A percentile compares a stretch with the other conserved stretches of the same genome.
Evolutionary conservation across 1,140 invertebrate species (phyloP).

Genomic region (Tachypleus tridentatus): DNA sequence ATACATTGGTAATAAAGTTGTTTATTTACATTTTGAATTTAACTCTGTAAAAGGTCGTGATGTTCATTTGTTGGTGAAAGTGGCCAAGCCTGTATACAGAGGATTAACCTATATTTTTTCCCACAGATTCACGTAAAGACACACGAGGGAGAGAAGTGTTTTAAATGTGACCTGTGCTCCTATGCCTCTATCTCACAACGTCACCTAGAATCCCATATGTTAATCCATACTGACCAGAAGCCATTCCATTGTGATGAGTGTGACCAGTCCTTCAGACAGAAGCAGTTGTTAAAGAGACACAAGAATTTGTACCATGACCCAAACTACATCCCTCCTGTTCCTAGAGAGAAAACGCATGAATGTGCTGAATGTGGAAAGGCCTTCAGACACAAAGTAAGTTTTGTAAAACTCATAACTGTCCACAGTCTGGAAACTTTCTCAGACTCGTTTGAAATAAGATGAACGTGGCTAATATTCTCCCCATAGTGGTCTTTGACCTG

Average conservation of each 20-base stretch:
- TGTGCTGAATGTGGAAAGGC: constrained; percentile 76
- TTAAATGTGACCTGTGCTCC: constrained; percentile 86
- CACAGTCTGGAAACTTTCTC: background rate
- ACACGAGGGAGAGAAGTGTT: constrained; percentile 96
- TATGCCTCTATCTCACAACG: constrained; percentile 86
- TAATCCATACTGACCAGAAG: constrained; percentile 89
- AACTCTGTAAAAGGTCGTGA: no score
- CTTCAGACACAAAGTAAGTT: constrained; percentile 67
- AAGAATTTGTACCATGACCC: constrained; percentile 90
- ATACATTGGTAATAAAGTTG: no score
- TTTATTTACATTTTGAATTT: no score
- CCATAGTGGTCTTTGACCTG: no score
- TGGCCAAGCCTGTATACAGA: no score
- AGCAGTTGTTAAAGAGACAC: constrained; percentile 79
- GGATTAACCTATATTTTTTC: background rate
- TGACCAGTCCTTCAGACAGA: constrained; percentile 60
- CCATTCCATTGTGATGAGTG: constrained; percentile 52
- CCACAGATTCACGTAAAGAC: constrained; percentile 59
- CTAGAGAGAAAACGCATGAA: constrained; percentile 78
- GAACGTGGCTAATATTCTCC: no score
- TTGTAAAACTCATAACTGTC: background rate
- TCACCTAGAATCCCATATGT: constrained; percentile 87
- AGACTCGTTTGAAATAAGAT: no score
- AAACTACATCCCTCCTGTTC: constrained; percentile 70
- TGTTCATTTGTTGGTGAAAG: no score